Evolutionary conservation across 2,888 invertebrate genomes (phyloP), one percentile per base, ranked within the genome.

Genomic region (Xestoiulus laeticollis): DNA sequence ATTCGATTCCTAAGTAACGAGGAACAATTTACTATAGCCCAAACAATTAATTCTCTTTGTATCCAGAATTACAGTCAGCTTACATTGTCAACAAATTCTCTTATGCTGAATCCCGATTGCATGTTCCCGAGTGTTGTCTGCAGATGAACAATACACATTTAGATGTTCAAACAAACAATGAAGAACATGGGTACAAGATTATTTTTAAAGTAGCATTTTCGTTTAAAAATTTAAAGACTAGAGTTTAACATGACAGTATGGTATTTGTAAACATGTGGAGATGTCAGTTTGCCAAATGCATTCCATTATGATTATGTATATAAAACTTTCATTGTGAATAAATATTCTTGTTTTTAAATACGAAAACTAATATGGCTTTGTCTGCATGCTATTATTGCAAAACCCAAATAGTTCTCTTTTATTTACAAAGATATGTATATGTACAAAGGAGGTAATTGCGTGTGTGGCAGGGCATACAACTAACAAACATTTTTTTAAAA

Each of bases 371-470:
- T 0, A 4, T 26, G 16, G 14, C 26, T 30, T 32, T 30, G 30
- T 30, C 30, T 78, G 78, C 78, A 14, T 32, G 30, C 78, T 78
- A 32, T 78, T 78, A 30, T 78, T 78, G 78, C 78, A 78, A 78
- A 78, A 78, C 78, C 78, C 78, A 78, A 78, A 78, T 78, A 78
- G 78, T 78, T 78, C 78, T 78, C 78, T 78, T 78, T 78, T 78
- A 78, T 78, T 78, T 78, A 78, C 78, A 78, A 78, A 78, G 78
- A 78, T 78, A 78, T 78, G 78, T 78, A 78, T 78, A 78, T 78
- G 78, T 78, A 78, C 78, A 78, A 78, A 78, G 78, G 78, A 78
- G 78, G 78, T 78, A 78, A 78, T 78, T 78, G 78, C 78, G 78
- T 78, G 78, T 78, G 78, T 78, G 78, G 78, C 78, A 78, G 78